phyloP scores from a whole-genome alignment of 1,140 invertebrate genomes.

The Aphis gossypii region DNA sequence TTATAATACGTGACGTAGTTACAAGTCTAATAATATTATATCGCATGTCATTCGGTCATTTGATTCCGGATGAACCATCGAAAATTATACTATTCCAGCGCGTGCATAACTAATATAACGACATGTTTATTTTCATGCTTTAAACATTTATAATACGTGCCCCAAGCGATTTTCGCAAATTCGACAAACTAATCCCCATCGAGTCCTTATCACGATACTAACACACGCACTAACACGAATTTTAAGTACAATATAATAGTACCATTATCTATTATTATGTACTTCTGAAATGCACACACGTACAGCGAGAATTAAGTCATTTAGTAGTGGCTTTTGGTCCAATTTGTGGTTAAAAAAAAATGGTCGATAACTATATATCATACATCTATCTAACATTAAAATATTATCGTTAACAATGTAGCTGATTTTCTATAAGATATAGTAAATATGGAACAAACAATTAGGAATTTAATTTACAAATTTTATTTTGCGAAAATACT shows the following conservation, averaged over 20 bases:
- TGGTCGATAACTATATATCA: background rate
- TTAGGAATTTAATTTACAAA: background rate
- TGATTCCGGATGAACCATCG: background rate
- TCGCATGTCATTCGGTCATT: constrained; percentile 28
- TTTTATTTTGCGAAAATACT: background rate
- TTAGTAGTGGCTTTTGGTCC: background rate
- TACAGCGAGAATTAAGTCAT: background rate
- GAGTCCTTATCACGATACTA: background rate
- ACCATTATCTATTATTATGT: background rate
- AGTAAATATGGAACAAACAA: background rate
- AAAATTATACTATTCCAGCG: background rate
- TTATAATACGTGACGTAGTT: background rate
- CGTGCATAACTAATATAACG: background rate
- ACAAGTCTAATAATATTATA: background rate
- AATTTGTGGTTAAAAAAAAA: background rate
- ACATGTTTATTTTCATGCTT: background rate
- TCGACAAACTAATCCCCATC: background rate
- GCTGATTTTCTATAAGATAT: background rate
- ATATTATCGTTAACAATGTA: background rate
- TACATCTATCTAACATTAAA: background rate
- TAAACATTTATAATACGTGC: background rate
- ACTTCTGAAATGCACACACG: background rate
- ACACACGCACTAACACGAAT: background rate
- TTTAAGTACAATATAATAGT: background rate
- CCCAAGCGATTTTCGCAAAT: background rate